Evolutionary conservation across 2,797 vertebrate species (phyloP), one percentile per base, ranked within the genome.

Genomic region (Perdix hodgsoniae): DNA sequence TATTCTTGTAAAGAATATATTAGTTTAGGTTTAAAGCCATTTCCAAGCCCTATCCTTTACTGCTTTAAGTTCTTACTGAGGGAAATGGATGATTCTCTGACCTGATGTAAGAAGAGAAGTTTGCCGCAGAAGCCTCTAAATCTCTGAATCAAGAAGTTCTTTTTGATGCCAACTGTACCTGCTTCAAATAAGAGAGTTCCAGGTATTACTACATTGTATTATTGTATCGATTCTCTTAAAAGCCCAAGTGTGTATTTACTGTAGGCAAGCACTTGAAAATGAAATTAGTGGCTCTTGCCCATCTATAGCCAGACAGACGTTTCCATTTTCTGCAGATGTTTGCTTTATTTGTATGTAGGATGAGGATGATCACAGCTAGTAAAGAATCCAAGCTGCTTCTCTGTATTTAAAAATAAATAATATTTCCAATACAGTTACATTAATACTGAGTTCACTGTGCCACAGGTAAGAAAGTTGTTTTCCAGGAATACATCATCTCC

Each of bases 181-280:
- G 31, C 59, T 27, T 72, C 54, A 83, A 66, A 16, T 22, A 56
- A 33, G 40, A 65, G 8, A 42, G 9, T 69, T 78, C 26, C 26
- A 78, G 23, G 6, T 85, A 31, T 9, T 6, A 2, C 31, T 65
- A 9, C 0, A 0, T 44, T 44, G 42, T 44, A 18, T 44, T 13
- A 50, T 69, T 89, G 23, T 54, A 59, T 29, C 23, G 10, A 59
- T 92, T 80, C 19, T 85, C 26, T 71, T 57, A 57, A 67, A 66
- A 85, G 33, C 14, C 7, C 16, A 79, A 44, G 16, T 0, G 1
- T 40, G 26, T 39, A 82, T 61, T 18, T 77, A 29, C 33, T 65
- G 5, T 17, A 64, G 19, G 24, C 10, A 82, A 70, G 26, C 4
- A 4, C 7, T 65, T 74, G 27, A 76, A 81, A 87, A 27, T 15